Conservation (phyloP, 30 jellyfish, hydroid and myxozoan species). For the Cassiopea xamachana region DNA sequence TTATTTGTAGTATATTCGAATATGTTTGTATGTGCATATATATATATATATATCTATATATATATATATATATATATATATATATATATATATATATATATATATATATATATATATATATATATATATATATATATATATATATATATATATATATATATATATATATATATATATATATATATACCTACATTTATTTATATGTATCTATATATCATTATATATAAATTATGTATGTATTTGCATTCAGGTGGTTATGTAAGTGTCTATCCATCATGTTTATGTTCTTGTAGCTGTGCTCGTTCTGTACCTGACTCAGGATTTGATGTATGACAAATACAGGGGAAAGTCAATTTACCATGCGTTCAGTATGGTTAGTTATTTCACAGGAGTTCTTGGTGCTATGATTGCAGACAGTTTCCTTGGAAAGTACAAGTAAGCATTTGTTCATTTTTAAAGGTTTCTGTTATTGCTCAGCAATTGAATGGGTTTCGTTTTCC, state of each 20-base stretch:
- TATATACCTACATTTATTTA: too few relatives aligned
- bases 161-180: too few relatives aligned
- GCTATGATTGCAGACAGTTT: constrained; percentile 97
- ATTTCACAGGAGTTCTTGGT: constrained; percentile 97
- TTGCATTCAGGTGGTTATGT: not conserved
- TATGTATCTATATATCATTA: too few relatives aligned
- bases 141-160: too few relatives aligned
- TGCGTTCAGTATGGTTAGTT: constrained; percentile 98
- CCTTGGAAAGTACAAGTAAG: constrained; percentile 93
- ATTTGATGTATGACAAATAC: constrained; percentile 55
- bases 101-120: too few relatives aligned
- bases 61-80: too few relatives aligned
- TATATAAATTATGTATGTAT: too few relatives aligned
- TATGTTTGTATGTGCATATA: too few relatives aligned
- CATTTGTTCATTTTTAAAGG: not conserved
- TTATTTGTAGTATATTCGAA: too few relatives aligned
- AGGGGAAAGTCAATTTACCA: constrained; percentile 91
- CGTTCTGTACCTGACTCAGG: constrained; percentile 82
- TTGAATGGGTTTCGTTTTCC: not conserved
- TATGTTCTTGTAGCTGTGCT: constrained; percentile 67
- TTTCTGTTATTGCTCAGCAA: not conserved
- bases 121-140: too few relatives aligned
- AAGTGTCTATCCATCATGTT: not conserved
- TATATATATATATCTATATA: too few relatives aligned
- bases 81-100: too few relatives aligned